These are phyloP conservation scores for Pyxicephalus adspersus DNA, from an alignment of 2,113 vertebrate genomes.

Conservation along the genomic window DNA sequence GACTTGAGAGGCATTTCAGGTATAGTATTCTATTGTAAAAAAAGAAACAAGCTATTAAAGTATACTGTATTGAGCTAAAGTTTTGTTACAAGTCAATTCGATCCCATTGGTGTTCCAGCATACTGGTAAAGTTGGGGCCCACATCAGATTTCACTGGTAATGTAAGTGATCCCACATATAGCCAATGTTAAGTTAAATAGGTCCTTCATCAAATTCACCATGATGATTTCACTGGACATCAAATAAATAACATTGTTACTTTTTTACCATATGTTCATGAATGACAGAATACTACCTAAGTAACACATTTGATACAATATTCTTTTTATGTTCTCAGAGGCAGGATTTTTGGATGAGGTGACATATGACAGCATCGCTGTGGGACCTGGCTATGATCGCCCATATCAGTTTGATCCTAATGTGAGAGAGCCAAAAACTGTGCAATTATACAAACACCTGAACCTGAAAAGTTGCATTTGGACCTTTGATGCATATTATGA, in stretches of 20 bases:
- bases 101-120: too few relatives aligned
- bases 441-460: constrained; percentile 94
- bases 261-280: too few relatives aligned
- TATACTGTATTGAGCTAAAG: too few relatives aligned
- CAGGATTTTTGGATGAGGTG: constrained; percentile 88
- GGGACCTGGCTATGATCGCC: constrained; percentile 91
- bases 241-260: too few relatives aligned
- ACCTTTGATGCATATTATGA: constrained; percentile 95
- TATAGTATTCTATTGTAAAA: constrained; percentile 64
- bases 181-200: neutral
- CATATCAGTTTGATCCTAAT: constrained; percentile 87
- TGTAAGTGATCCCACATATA: neutral
- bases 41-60: too few relatives aligned
- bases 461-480: constrained; percentile 98
- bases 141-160: neutral
- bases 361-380: constrained; percentile 78
- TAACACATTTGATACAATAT: neutral
- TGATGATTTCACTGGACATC: too few relatives aligned
- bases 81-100: too few relatives aligned
- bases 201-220: too few relatives aligned
- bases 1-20: constrained; percentile 88
- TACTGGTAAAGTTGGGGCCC: too few relatives aligned
- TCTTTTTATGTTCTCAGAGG: constrained; percentile 71
- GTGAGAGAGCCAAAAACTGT: constrained; percentile 87
- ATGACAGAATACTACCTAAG: too few relatives aligned